Conservation (phyloP, 2,113 vertebrate species). For the Urocolius indicus region DNA sequence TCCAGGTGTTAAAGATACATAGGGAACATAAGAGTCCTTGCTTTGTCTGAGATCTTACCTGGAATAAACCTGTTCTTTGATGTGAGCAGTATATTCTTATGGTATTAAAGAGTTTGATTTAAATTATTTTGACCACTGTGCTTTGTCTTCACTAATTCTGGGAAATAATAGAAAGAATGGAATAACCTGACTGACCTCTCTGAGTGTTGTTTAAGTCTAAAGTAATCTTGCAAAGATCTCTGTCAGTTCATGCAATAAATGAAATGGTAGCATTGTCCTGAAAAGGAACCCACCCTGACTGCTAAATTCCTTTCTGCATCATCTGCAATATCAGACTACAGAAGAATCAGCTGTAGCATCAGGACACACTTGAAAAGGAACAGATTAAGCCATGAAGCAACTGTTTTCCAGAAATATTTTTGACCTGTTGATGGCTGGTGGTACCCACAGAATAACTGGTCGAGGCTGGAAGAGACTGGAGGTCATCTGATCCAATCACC, state of each 20-base stretch:
- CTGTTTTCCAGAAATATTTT: not conserved
- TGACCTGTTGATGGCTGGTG: not conserved
- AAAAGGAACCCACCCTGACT: not conserved
- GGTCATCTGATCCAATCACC: not conserved
- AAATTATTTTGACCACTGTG: conserved; percentile 14
- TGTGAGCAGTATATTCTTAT: not conserved
- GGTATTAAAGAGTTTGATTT: conserved; percentile 1
- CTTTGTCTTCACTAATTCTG: conserved; percentile 19
- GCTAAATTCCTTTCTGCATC: not conserved
- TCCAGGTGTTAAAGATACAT: not conserved
- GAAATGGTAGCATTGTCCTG: not conserved
- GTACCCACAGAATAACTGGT: not conserved
- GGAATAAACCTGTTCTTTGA: conserved; percentile 9
- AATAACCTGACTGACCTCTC: conserved; percentile 22
- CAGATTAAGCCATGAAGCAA: not conserved
- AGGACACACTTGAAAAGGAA: not conserved
- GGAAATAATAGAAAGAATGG: not conserved
- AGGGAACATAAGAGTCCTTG: not conserved
- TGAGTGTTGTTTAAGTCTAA: not conserved
- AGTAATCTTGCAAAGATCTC: not conserved
- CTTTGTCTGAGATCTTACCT: not conserved
- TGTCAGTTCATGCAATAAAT: not conserved
- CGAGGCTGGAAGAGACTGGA: not conserved
- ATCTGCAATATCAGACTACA: not conserved
- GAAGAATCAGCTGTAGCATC: not conserved